Evolutionary conservation across 2,888 invertebrate species (phyloP), one percentile per base, ranked within the genome.

Genomic region (Plemyria rubiginata): DNA sequence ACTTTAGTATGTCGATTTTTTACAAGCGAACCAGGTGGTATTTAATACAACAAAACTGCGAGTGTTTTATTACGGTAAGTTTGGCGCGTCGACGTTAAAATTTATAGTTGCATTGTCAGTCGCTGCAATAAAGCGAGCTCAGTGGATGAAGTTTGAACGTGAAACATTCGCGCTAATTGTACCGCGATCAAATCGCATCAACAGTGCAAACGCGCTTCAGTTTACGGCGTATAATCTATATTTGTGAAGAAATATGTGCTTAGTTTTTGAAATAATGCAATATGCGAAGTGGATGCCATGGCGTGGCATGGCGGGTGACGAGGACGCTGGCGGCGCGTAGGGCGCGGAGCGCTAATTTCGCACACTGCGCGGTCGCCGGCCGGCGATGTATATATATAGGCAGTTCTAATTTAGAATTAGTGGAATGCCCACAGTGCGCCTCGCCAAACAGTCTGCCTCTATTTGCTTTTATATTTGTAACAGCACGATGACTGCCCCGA

Each of bases 241-340:
- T 22, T 3, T 22, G 61, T 66, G 67, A 66, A 71, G 67, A 66
- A 76, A 70, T 80, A 84, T 80, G 80, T 84, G 86, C 77, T 77
- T 79, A 61, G 77, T 77, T 81, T 82, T 84, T 74, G 71, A 85
- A 86, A 86, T 86, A 86, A 81, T 81, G 79, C 79, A 75, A 79
- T 80, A 76, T 77, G 74, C n/a, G n/a, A n/a, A n/a, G n/a, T 70
- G 74, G 70, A 67, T 70, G 74, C 72, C 68, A 72, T 22, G 22
- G 22, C 3, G 77, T 50, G 50, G 50, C 6, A 38, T 38, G 36
- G 36, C 11, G 36, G 9, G 50, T 50, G 45, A 45, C 45, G 36
- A 32, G 4, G 49, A 50, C n/a, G 48, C 28, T 28, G 48, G 75
- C 75, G 76, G 75, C 75, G 54, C 45, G 66, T 59, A 53, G 62